Evolutionary conservation across 2,888 invertebrate species (phyloP).

Genomic region (Antitype chi): DNA sequence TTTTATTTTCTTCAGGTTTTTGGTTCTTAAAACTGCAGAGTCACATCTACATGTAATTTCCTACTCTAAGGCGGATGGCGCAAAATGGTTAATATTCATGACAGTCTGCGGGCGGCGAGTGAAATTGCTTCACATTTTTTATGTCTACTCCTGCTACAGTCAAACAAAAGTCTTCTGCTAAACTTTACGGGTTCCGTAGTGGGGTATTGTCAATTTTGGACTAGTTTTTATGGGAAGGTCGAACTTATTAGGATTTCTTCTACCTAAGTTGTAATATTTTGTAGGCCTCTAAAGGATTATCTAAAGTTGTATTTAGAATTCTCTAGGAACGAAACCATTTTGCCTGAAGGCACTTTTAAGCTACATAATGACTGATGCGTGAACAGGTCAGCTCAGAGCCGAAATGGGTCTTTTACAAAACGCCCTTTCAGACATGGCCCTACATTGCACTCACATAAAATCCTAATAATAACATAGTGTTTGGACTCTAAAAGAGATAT

Average conservation of each 20-base stretch:
- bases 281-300: no score
- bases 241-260: not conserved
- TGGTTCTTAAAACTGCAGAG: constrained; percentile 19
- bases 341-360: no score
- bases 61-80: constrained; percentile 74
- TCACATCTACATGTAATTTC: constrained; percentile 47
- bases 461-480: no score
- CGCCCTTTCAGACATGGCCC: no score
- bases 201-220: constrained; percentile 37
- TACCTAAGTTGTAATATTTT: not conserved
- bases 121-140: constrained; percentile 89
- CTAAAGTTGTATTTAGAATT: not conserved
- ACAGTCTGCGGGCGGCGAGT: constrained; percentile 85
- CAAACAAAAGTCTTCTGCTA: constrained; percentile 71
- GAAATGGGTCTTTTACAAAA: no score
- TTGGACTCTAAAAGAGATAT: no score
- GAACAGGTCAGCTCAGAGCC: no score
- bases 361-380: no score
- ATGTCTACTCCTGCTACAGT: constrained; percentile 75
- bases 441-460: no score
- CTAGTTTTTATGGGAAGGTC: constrained; percentile 38
- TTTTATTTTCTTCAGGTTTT: not conserved
- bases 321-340: not conserved
- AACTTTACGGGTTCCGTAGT: constrained; percentile 44
- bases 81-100: constrained; percentile 89